Base-by-base conservation (phyloP, 2,113 vertebrate genomes). In the Guaruba guarouba region DNA sequence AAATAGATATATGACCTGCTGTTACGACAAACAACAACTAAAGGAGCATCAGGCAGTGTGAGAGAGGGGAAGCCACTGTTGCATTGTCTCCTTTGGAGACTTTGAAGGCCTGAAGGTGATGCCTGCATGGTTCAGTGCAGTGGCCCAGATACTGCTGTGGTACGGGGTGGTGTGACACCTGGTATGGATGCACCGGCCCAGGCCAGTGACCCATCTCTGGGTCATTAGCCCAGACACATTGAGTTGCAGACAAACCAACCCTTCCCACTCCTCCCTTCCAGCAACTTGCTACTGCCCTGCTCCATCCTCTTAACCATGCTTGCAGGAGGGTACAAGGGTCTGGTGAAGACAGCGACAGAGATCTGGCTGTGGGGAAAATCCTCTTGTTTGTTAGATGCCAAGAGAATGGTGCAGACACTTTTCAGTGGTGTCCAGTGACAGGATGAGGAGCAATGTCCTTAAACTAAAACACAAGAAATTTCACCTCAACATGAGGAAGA, bases 71-170 rank as follows among this genome's bases (percentile, higher is more conserved):
- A 11, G 15, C 31, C 18, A n/a, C 5, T 31, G 31, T 9, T 1
- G 0, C 3, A 3, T 25, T 10, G 1, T 61, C 35, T 75, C 17
- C 63, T 66, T 55, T 29, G 52, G 44, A 86, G 43, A 19, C 5
- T 79, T 75, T 41, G 55, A 63, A 87, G 29, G 48, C 62, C 24
- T 51, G 82, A 68, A 61, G 48, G 55, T 64, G 79, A 64, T n/a
- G 70, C 14, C 35, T 52, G 37, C 14, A 15, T 2, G 25, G 31
- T 12, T 74, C 13, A 48, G 20, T 1, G 0, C 0, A 4, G 41
- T 74, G 61, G 43, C 4, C 41, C 70, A n/a, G 17, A 48, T 29
- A n/a, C n/a, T 7, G 43, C 18, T 4, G 4, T 8, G 4, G 2
- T 17, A 44, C 2, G 1, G 54, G 12, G 10, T 59, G 24, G 10